Evolutionary conservation across 2,797 vertebrate species (phyloP), one percentile per base, ranked within the genome.

Genomic region (Ispidina lecontei): DNA sequence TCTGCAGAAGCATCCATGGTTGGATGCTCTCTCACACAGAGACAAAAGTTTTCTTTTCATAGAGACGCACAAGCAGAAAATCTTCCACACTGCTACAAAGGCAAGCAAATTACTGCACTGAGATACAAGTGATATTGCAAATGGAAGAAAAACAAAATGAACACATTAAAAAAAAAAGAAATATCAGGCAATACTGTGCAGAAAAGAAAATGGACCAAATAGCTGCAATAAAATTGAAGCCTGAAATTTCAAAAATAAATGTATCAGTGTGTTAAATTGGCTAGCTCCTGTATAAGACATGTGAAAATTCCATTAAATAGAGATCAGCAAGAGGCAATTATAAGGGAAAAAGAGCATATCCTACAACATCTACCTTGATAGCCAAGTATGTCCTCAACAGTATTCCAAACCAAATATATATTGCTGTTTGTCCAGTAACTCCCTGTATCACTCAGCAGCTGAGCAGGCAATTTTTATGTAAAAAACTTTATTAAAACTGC

Each of bases 401-500:
- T 39, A 51, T 62, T 69, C 54, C 58, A 75, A 81, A 22, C 6
- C 21, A 81, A 87, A 89, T 15, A 75, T 3, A 54, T 26, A 58
- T 15, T 65, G 21, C 15, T 94, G 47, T 77, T 91, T 91, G 26
- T 75, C 65, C 37, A 75, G 46, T 69, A 80, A 78, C 55, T 46
- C 73, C 91, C 78, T 44, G 87, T 23, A 39, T 2, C 12, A 5
- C 37, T 54, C 51, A 19, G 21, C 31, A 94, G 77, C 78, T 92
- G 74, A 91, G 72, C 13, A 82, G 46, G 54, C 65, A 81, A 14
- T 26, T 89, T 65, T 89, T 82, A 44, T 43, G 35, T 33, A 65
- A 58, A 80, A 86, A 51, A 22, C 17, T 63, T 89, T 17, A 96
- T 83, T 89, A 89, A 88, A 90, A 70, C 62, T 52, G 46, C 55